These are phyloP conservation scores for Macrotis lagotis DNA, from an alignment of 2,113 vertebrate genomes.

Conservation along the genomic window DNA sequence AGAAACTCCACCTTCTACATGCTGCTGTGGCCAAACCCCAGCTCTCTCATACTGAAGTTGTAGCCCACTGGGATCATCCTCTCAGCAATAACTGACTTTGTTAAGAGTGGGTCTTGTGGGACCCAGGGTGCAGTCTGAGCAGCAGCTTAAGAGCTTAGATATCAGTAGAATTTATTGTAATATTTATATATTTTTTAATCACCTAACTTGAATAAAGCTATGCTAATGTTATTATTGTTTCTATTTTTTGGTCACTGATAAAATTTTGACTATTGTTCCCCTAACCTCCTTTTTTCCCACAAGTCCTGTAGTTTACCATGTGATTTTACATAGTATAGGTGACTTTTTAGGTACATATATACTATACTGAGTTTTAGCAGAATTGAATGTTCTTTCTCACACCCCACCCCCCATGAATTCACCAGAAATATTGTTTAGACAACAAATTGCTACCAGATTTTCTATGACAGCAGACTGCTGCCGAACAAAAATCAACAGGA, in stretches of 20 bases:
- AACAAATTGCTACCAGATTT: no score
- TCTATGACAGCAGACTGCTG: no score
- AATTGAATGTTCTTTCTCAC: no score
- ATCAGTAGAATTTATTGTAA: neutral
- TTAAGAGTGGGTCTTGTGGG: neutral
- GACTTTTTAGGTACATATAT: neutral
- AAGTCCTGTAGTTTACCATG: neutral
- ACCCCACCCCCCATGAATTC: no score
- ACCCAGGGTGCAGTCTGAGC: no score
- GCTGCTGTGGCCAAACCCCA: neutral
- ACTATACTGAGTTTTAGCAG: neutral
- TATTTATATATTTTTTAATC: neutral
- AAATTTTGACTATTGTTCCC: neutral
- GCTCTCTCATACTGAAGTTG: neutral
- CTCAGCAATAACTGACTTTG: neutral
- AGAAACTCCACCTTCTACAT: neutral
- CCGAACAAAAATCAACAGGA: neutral
- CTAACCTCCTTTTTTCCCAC: no score
- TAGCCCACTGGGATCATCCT: neutral
- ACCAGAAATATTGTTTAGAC: neutral
- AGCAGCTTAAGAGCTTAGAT: neutral
- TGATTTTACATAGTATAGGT: neutral
- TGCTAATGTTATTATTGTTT: neutral
- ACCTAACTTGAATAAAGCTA: neutral
- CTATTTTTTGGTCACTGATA: neutral